Conservation (phyloP, 1,140 invertebrate species). For the Dendroctonus ponderosae region DNA sequence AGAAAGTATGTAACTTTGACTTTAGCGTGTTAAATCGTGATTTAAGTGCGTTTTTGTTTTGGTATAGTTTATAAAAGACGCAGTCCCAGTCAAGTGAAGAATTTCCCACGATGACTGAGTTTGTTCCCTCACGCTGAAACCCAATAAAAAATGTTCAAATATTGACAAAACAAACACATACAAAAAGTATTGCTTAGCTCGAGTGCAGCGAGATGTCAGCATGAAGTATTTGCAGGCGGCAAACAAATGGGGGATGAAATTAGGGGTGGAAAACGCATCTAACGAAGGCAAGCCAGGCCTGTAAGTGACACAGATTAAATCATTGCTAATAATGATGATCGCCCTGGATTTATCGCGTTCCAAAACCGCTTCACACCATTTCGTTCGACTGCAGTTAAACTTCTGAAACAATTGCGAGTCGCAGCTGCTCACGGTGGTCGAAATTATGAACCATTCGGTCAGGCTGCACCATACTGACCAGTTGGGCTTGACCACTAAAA, state of each 20-base stretch:
- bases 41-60: too few relatives aligned
- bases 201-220: constrained; percentile 19
- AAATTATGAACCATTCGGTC: constrained; percentile 22
- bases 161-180: constrained; percentile 21
- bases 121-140: not conserved
- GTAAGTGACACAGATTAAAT: too few relatives aligned
- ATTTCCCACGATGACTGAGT: constrained; percentile 9
- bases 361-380: not conserved
- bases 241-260: constrained; percentile 17
- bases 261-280: constrained; percentile 12
- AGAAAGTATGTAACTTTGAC: too few relatives aligned
- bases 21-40: too few relatives aligned
- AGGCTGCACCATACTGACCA: not conserved
- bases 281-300: too few relatives aligned
- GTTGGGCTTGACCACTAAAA: constrained; percentile 21
- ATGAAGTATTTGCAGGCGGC: constrained; percentile 21
- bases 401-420: constrained; percentile 3
- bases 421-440: constrained; percentile 19
- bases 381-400: not conserved
- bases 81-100: not conserved
- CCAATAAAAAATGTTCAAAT: constrained; percentile 5
- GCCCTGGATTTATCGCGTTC: not conserved
- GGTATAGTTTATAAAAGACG: too few relatives aligned
- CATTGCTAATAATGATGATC: too few relatives aligned
- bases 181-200: constrained; percentile 21